These are phyloP conservation scores for Copidosoma aretas DNA, from an alignment of 2,888 invertebrate species.

Conservation along the genomic window DNA sequence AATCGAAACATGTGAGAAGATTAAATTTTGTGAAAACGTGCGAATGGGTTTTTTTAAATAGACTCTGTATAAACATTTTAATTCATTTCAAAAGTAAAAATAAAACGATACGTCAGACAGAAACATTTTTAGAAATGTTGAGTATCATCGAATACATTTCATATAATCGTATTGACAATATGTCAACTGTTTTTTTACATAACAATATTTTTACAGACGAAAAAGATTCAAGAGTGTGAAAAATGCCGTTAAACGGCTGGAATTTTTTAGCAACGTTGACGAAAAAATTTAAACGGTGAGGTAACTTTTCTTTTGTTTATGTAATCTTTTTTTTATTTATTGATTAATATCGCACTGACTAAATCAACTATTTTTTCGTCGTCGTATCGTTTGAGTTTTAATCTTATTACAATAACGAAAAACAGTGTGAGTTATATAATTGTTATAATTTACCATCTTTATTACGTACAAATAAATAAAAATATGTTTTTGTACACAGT, in stretches of 20 bases:
- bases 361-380: slow-evolving; percentile 8
- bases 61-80: not conserved
- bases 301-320: not conserved
- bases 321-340: not conserved
- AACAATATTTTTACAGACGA: slow-evolving; percentile 4
- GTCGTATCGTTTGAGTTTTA: slow-evolving; percentile 17
- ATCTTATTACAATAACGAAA: slow-evolving; percentile 9
- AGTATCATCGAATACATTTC: not conserved
- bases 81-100: not conserved
- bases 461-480: slow-evolving; percentile 23
- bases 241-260: slow-evolving; percentile 19
- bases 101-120: slow-evolving; percentile 2
- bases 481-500: slow-evolving; percentile 22
- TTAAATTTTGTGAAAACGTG: slow-evolving; percentile 34
- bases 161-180: slow-evolving; percentile 7
- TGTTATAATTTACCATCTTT: slow-evolving; percentile 19
- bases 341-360: slow-evolving; percentile 7
- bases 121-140: not conserved
- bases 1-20: slow-evolving; percentile 48
- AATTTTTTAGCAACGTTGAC: slow-evolving; percentile 8
- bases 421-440: slow-evolving; percentile 30
- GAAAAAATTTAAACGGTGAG: not conserved
- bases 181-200: not conserved
- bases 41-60: slow-evolving; percentile 24
- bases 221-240: slow-evolving; percentile 10